These are phyloP conservation scores for Platysteira castanea DNA, from an alignment of 2,113 vertebrate species.

Conservation along the genomic window DNA sequence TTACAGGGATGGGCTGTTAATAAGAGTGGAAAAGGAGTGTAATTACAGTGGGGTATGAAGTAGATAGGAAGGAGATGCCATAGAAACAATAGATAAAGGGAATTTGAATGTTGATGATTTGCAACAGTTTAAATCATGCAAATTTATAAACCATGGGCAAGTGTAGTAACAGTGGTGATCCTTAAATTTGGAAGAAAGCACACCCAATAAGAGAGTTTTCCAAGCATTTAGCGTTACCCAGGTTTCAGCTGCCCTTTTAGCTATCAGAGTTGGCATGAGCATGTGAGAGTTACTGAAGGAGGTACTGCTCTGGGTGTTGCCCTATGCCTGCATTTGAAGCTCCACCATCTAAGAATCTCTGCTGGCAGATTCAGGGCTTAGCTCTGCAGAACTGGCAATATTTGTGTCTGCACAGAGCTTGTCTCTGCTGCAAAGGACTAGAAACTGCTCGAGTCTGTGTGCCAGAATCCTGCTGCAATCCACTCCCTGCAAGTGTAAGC, in stretches of 20 bases:
- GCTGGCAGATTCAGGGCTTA: not conserved
- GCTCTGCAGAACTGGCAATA: not conserved
- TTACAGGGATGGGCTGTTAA: constrained; percentile 21
- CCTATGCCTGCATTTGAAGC: not conserved
- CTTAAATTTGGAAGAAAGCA: not conserved
- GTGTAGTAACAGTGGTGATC: not conserved
- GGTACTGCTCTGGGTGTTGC: not conserved
- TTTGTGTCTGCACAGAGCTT: not conserved
- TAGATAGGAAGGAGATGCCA: not conserved
- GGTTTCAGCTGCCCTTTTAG: not conserved
- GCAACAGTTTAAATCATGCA: not conserved
- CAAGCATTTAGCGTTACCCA: not conserved
- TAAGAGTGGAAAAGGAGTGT: not conserved
- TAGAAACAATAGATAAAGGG: not conserved
- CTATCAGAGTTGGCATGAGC: not conserved
- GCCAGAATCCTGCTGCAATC: not conserved
- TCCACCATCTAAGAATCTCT: not conserved
- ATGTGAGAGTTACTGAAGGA: not conserved
- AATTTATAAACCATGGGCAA: not conserved
- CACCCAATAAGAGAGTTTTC: not conserved
- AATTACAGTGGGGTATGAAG: not conserved
- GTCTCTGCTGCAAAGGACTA: not conserved
- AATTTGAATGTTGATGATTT: constrained; percentile 4
- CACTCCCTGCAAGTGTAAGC: not conserved
- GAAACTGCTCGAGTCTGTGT: not conserved